Evolutionary conservation across 2,113 vertebrate genomes (phyloP).

Genomic region (Thymallus thymallus): DNA sequence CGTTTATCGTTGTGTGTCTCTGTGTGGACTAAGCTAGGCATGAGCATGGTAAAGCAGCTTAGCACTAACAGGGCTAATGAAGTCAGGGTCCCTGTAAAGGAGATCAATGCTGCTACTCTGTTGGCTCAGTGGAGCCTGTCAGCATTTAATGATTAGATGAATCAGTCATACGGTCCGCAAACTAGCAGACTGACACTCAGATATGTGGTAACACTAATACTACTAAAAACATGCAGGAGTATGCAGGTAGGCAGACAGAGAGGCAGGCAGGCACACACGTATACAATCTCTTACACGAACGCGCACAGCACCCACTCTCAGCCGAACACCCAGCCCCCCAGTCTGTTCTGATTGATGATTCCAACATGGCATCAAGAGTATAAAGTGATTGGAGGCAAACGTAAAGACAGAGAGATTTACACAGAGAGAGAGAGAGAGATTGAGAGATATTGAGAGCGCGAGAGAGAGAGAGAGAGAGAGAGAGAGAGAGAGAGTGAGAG

Average conservation of each 20-base stretch:
- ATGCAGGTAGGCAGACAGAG: neutral
- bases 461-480: conserved; percentile 1
- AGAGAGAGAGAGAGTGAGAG: conserved; percentile 31
- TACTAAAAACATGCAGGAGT: neutral
- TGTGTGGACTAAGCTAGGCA: conserved; percentile 57
- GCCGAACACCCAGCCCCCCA: neutral
- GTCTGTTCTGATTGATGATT: conserved; percentile 48
- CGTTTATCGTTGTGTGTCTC: conserved; percentile 30
- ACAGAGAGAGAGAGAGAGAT: conserved; percentile 4
- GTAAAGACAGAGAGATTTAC: conserved; percentile 45
- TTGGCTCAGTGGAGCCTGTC: conserved; percentile 64
- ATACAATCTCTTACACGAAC: neutral
- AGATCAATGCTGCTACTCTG: conserved; percentile 58
- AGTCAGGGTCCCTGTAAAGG: conserved; percentile 63
- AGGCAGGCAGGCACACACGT: neutral
- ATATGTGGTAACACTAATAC: conserved; percentile 45
- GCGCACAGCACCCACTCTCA: conserved; percentile 5
- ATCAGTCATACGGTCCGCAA: conserved; percentile 46
- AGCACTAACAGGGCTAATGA: conserved; percentile 70
- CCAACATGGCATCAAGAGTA: conserved; percentile 38
- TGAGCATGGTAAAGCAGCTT: conserved; percentile 66
- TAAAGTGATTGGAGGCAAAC: conserved; percentile 50
- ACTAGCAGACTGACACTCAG: conserved; percentile 37
- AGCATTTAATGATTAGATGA: conserved; percentile 69
- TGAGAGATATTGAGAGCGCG: neutral